These are phyloP conservation scores for Heteropelma amictum DNA, from an alignment of 2,888 invertebrate genomes.

Conservation along the genomic window DNA sequence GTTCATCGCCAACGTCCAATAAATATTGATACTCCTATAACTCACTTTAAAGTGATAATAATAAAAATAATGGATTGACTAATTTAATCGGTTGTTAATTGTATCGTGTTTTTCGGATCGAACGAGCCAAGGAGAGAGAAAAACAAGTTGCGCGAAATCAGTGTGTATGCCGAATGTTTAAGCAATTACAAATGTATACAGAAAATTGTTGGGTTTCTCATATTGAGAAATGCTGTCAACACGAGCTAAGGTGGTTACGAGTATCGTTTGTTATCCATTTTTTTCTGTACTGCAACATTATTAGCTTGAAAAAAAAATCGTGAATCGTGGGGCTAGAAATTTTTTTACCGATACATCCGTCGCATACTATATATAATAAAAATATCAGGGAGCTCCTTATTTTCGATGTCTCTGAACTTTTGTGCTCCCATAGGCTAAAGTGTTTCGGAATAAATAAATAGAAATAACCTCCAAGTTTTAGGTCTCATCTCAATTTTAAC, in stretches of 20 bases:
- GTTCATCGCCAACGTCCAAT: constrained; percentile 53
- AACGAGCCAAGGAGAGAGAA: constrained; percentile 17
- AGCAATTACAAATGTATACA: constrained; percentile 40
- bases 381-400: no score
- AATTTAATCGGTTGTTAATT: constrained; percentile 53
- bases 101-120: constrained; percentile 17
- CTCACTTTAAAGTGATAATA: constrained; percentile 45
- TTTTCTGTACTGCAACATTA: neutral
- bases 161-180: constrained; percentile 17
- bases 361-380: neutral
- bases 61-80: constrained; percentile 27
- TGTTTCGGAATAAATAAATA: no score
- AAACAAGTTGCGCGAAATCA: neutral
- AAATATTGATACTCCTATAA: constrained; percentile 58
- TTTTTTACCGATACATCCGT: constrained; percentile 25
- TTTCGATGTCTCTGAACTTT: no score
- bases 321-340: constrained; percentile 12
- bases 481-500: no score
- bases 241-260: constrained; percentile 24
- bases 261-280: constrained; percentile 23
- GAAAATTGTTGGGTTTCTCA: constrained; percentile 69
- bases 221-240: constrained; percentile 70
- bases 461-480: no score
- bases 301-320: neutral
- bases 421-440: no score